Percentiles rank a stretch among this genome's conserved stretches.
phyloP scores from a whole-genome alignment of 92 coral and sea anemone genomes.

The Galaxea fascicularis region DNA sequence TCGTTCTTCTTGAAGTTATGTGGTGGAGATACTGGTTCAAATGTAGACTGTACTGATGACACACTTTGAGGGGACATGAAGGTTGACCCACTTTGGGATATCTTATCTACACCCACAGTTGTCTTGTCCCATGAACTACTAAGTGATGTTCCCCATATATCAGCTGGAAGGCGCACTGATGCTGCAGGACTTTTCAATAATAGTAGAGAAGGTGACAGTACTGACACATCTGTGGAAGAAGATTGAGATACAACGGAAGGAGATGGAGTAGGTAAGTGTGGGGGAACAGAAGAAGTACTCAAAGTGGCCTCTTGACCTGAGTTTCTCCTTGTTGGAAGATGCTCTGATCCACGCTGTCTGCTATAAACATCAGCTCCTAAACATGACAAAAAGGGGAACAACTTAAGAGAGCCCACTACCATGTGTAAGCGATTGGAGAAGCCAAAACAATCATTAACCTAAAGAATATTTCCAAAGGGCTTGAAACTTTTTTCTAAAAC shows the following conservation, averaged over 20 bases:
- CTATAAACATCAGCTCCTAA: slow-evolving; percentile 57
- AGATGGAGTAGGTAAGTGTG: slow-evolving; percentile 91
- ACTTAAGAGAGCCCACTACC: background rate
- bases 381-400: slow-evolving; percentile 6
- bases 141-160: slow-evolving; percentile 39
- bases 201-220: slow-evolving; percentile 54
- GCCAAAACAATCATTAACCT: too few species aligned
- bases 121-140: slow-evolving; percentile 39
- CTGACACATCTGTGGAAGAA: slow-evolving; percentile 72
- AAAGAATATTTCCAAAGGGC: too few species aligned
- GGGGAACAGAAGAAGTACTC: slow-evolving; percentile 15
- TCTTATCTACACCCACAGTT: slow-evolving; percentile 20
- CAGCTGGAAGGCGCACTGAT: slow-evolving; percentile 38
- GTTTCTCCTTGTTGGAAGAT: slow-evolving; percentile 34
- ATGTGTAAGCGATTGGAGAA: too few species aligned
- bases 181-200: slow-evolving; percentile 65
- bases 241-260: slow-evolving; percentile 87
- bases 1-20: slow-evolving; percentile 55
- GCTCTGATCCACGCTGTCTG: slow-evolving; percentile 33
- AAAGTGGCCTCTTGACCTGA: slow-evolving; percentile 46
- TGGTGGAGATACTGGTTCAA: slow-evolving; percentile 98
- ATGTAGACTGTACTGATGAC: slow-evolving; percentile 71
- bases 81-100: slow-evolving; percentile 34
- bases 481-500: too few species aligned
- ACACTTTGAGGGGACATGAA: slow-evolving; percentile 70